A percentile compares a stretch with the other conserved stretches of the same genome.
phyloP scores from a whole-genome alignment of 2,113 vertebrate genomes.

The Psettodes erumei region DNA sequence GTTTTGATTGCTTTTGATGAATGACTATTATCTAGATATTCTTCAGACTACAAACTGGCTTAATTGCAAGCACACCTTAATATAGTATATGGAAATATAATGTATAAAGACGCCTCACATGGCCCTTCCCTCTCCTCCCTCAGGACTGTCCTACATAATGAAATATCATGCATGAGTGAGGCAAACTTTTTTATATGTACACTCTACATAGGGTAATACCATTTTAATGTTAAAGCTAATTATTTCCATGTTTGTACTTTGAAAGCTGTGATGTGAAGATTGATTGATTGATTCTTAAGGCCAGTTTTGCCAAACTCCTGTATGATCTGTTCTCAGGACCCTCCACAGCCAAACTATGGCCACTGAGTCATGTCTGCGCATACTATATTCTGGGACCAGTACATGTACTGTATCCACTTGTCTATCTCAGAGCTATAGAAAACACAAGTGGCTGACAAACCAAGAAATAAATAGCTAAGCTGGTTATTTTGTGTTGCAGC shows the following conservation, averaged over 20 bases:
- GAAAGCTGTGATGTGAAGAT: background rate
- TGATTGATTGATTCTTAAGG: background rate
- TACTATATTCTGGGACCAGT: slow-evolving; percentile 9
- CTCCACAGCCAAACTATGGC: slow-evolving; percentile 64
- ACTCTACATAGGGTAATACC: background rate
- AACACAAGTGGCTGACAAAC: slow-evolving; percentile 50
- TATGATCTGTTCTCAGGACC: slow-evolving; percentile 42
- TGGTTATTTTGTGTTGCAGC: background rate
- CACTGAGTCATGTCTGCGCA: slow-evolving; percentile 62
- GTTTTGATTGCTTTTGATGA: background rate
- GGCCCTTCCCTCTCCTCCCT: slow-evolving; percentile 27
- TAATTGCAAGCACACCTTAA: background rate
- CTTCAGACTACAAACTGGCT: background rate
- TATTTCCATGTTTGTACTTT: background rate
- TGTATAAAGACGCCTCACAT: background rate
- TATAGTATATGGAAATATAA: too few species aligned
- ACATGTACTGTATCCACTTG: slow-evolving; percentile 26
- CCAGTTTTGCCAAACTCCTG: slow-evolving; percentile 48
- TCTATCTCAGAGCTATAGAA: slow-evolving; percentile 67
- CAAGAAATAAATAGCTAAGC: background rate
- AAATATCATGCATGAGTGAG: slow-evolving; percentile 52
- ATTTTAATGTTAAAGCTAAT: background rate
- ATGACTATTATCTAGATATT: background rate
- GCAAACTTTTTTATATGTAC: slow-evolving; percentile 36
- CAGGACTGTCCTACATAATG: slow-evolving; percentile 10